Evolutionary conservation across 2,888 invertebrate species (phyloP).

Genomic region (Timandra comae): DNA sequence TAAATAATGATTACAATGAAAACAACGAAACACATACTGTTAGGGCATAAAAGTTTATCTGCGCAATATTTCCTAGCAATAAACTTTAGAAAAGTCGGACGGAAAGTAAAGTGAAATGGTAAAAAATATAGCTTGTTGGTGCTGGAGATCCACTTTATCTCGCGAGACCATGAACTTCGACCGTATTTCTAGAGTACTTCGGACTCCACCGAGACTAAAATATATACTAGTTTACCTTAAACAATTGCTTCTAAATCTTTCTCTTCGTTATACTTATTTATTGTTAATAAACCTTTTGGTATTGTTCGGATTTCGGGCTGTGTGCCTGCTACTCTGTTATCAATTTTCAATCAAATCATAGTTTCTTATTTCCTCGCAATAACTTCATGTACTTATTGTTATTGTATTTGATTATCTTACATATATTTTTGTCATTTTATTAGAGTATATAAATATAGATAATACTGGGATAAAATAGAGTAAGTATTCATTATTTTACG

Average conservation of each 20-base stretch:
- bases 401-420: too few relatives aligned
- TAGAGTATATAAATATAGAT: too few relatives aligned
- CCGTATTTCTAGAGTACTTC: conserved; percentile 20
- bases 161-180: conserved; percentile 24
- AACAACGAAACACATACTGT: too few relatives aligned
- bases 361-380: neutral
- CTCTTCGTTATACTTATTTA: too few relatives aligned
- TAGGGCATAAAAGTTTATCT: neutral
- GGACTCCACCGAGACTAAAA: conserved; percentile 17
- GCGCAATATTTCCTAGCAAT: conserved; percentile 4
- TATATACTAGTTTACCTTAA: conserved; percentile 23
- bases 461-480: too few relatives aligned
- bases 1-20: too few relatives aligned
- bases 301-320: neutral
- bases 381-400: too few relatives aligned
- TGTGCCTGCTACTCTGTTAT: conserved; percentile 18
- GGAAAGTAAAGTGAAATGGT: conserved; percentile 16
- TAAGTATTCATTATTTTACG: too few relatives aligned
- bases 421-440: too few relatives aligned
- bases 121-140: conserved; percentile 15
- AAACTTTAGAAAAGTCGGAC: conserved; percentile 4
- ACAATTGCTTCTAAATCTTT: conserved; percentile 21
- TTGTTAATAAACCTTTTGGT: conserved; percentile 11
- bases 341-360: neutral
- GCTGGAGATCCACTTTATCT: conserved; percentile 17